Evolutionary conservation across 2,888 invertebrate genomes (phyloP).

Genomic region (Piscicola geometra): DNA sequence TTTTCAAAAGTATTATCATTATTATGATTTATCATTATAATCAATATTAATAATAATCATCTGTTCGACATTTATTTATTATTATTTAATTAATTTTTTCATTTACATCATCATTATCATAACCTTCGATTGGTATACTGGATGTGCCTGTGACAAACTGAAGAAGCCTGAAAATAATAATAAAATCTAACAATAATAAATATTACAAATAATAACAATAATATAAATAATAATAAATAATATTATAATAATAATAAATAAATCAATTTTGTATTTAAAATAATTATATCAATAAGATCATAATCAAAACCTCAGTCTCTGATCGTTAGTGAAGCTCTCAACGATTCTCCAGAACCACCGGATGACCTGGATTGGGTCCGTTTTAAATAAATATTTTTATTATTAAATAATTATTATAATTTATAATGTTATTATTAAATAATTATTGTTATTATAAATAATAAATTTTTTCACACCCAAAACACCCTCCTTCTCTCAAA

Average conservation of each 20-base stretch:
- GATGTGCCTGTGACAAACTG: conserved; percentile 94
- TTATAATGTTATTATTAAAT: too few species aligned
- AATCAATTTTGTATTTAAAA: too few species aligned
- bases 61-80: too few species aligned
- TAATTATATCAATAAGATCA: neutral
- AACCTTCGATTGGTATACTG: conserved; percentile 75
- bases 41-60: too few species aligned
- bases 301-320: conserved; percentile 62
- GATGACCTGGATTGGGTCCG: conserved; percentile 79
- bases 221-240: too few species aligned
- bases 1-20: too few species aligned
- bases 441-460: too few species aligned
- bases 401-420: neutral
- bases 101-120: neutral
- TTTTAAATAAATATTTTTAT: neutral
- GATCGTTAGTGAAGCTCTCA: conserved; percentile 85
- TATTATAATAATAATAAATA: too few species aligned
- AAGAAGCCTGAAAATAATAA: conserved; percentile 69
- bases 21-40: too few species aligned
- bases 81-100: too few species aligned
- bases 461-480: neutral
- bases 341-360: conserved; percentile 97
- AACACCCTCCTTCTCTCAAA: neutral
- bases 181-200: too few species aligned
- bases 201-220: too few species aligned